Conservation (phyloP, 2,113 vertebrate genomes). For the Sorex araneus region DNA sequence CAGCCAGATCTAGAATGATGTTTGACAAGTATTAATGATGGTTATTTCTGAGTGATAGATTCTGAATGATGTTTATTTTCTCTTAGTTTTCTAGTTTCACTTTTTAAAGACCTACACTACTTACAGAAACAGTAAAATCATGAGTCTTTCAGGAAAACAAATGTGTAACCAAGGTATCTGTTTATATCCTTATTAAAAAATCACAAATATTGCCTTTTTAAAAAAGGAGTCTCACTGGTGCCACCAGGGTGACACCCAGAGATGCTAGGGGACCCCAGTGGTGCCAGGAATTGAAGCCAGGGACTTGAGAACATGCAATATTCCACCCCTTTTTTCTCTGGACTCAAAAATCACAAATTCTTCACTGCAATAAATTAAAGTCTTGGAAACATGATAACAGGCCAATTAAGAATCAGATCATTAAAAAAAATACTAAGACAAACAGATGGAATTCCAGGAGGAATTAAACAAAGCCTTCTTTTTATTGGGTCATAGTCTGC, state of each 20-base stretch:
- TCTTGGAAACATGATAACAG: slow-evolving; percentile 52
- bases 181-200: no score
- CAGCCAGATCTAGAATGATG: not conserved
- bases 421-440: slow-evolving; percentile 59
- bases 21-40: slow-evolving; percentile 18
- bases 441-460: slow-evolving; percentile 56
- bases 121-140: slow-evolving; percentile 52
- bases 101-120: slow-evolving; percentile 38
- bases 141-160: slow-evolving; percentile 50
- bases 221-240: no score
- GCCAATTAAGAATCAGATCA: slow-evolving; percentile 26
- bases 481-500: slow-evolving; percentile 52
- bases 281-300: no score
- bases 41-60: not conserved
- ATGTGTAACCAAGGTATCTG: slow-evolving; percentile 31
- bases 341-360: slow-evolving; percentile 23
- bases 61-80: slow-evolving; percentile 39
- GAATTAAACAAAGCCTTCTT: slow-evolving; percentile 57
- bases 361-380: slow-evolving; percentile 51
- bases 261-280: no score
- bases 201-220: no score
- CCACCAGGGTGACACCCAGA: no score
- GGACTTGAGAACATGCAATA: no score
- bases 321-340: slow-evolving; percentile 27
- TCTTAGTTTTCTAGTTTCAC: slow-evolving; percentile 55